A percentile compares a stretch with the other conserved stretches of the same genome.
phyloP scores from a whole-genome alignment of 2,888 invertebrate species.

The Allophyes oxyacanthae region DNA sequence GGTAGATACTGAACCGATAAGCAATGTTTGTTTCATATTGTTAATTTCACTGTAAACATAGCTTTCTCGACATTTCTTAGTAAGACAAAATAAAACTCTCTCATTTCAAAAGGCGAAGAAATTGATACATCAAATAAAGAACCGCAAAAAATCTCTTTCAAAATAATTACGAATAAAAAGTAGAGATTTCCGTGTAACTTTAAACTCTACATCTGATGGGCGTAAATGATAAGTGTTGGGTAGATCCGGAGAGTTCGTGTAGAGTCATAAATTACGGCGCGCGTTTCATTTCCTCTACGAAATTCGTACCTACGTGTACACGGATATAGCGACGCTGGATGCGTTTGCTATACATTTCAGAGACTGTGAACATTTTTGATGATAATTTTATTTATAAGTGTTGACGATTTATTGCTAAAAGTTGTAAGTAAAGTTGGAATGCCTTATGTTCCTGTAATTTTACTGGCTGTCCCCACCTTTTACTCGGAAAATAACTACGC shows the following conservation, averaged over 20 bases:
- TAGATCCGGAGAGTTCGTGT: conserved; percentile 75
- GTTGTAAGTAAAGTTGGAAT: too few species aligned
- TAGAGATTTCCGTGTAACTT: conserved; percentile 57
- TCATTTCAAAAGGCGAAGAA: neutral
- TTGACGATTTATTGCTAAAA: too few species aligned
- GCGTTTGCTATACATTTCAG: conserved; percentile 12
- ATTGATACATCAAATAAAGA: conserved; percentile 15
- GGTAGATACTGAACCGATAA: too few species aligned
- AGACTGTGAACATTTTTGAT: neutral
- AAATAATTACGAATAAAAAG: conserved; percentile 31
- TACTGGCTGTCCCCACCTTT: too few species aligned
- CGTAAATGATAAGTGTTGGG: conserved; percentile 85
- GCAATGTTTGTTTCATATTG: too few species aligned
- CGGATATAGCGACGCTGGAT: conserved; percentile 56
- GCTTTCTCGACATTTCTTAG: too few species aligned
- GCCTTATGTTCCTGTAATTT: too few species aligned
- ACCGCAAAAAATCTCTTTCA: neutral
- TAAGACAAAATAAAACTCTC: neutral
- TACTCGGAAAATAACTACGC: too few species aligned
- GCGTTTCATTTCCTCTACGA: conserved; percentile 87
- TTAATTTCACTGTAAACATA: too few species aligned
- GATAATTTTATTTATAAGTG: too few species aligned
- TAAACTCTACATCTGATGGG: conserved; percentile 66
- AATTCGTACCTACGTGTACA: conserved; percentile 75
- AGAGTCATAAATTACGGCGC: conserved; percentile 79